Percentiles rank a stretch among this genome's conserved stretches.
Evolutionary conservation across 2,888 invertebrate species (phyloP).

Genomic region (Plebejus anna): DNA sequence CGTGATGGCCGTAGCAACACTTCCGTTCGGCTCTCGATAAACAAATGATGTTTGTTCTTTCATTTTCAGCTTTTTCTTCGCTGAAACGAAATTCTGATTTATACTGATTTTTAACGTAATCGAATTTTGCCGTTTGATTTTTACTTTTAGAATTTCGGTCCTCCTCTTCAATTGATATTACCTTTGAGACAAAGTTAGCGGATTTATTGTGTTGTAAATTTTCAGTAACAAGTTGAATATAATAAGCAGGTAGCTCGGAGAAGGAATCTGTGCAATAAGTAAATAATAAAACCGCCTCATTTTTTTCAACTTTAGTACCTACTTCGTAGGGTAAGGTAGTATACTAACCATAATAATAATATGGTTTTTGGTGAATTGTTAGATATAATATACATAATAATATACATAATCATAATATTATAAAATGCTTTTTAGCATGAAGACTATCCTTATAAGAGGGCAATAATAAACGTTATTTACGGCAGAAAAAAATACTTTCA

Average conservation of each 20-base stretch:
- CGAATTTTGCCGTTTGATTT: not conserved
- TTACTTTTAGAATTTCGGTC: conserved; percentile 13
- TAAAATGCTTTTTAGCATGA: no score
- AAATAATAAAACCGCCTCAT: no score
- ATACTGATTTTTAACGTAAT: conserved; percentile 35
- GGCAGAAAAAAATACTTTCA: no score
- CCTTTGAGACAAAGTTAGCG: not conserved
- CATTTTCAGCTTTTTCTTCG: conserved; percentile 38
- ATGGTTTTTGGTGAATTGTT: no score
- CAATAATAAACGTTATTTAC: no score
- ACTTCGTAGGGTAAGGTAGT: no score
- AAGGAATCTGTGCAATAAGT: not conserved
- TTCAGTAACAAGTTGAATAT: not conserved
- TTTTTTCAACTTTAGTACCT: no score
- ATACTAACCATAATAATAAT: no score
- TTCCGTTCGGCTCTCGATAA: conserved; percentile 35
- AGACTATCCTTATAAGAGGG: no score
- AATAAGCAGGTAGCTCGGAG: not conserved
- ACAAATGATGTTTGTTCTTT: conserved; percentile 41
- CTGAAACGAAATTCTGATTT: conserved; percentile 40
- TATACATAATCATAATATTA: no score
- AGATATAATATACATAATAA: no score
- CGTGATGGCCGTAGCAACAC: no score
- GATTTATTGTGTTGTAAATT: not conserved
- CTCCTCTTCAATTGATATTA: not conserved